Evolutionary conservation across 2,797 vertebrate species (phyloP).

Genomic region (Helicolenus hilgendorfi): DNA sequence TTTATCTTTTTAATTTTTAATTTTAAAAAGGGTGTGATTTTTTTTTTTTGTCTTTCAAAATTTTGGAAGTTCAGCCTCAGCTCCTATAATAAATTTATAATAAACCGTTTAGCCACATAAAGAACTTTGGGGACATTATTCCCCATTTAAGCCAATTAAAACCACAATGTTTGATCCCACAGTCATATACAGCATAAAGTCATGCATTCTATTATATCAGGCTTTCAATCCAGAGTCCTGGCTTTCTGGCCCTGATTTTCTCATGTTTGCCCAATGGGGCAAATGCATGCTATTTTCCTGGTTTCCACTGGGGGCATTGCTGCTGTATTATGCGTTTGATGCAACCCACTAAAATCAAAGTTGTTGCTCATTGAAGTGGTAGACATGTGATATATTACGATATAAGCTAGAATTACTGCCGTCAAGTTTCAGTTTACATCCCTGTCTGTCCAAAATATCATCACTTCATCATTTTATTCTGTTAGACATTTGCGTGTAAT

Average conservation of each 20-base stretch:
- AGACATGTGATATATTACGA: not conserved
- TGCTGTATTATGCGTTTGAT: too few species aligned
- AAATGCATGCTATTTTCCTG: too few species aligned
- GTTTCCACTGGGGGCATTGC: too few species aligned
- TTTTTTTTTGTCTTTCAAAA: too few species aligned
- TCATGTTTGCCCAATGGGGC: too few species aligned
- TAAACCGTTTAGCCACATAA: not conserved
- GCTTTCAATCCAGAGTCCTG: accelerated
- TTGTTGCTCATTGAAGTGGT: not conserved
- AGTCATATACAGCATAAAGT: not conserved
- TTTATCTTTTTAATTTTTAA: not conserved
- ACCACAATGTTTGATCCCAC: not conserved
- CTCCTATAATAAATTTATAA: not conserved
- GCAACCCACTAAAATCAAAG: too few species aligned
- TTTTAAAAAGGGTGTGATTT: not conserved
- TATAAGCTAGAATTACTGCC: accelerated
- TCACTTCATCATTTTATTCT: too few species aligned
- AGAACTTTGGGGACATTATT: not conserved
- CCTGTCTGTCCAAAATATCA: not conserved
- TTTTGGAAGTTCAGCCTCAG: too few species aligned
- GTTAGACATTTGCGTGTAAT: accelerated
- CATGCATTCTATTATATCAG: not conserved
- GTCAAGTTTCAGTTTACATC: not conserved
- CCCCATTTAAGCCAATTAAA: not conserved
- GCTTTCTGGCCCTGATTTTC: too few species aligned